A percentile compares a stretch with the other conserved stretches of the same genome.
Evolutionary conservation across 2,113 vertebrate genomes (phyloP).

Genomic region (Pseudorectes ferrugineus): DNA sequence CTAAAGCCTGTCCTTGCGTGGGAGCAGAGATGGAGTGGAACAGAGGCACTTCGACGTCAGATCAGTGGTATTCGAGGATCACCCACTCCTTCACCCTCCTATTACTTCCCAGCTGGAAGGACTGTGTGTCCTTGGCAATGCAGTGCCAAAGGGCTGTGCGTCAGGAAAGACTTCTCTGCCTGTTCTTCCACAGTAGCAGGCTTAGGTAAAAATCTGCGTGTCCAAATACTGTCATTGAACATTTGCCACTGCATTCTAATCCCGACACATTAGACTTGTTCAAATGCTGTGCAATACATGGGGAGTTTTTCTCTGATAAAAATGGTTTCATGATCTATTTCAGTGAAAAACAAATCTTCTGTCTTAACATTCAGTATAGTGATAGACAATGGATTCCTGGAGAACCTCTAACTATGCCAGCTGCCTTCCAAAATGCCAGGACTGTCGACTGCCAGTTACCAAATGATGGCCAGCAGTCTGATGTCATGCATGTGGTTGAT

Average conservation of each 20-base stretch:
- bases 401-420: constrained; percentile 64
- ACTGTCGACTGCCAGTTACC: constrained; percentile 81
- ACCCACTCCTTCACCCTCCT: background rate
- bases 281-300: background rate
- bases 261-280: background rate
- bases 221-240: background rate
- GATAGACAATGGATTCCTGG: constrained; percentile 74
- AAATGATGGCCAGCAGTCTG: constrained; percentile 36
- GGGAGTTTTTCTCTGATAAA: background rate
- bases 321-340: background rate
- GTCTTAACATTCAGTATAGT: constrained; percentile 69
- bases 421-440: constrained; percentile 71
- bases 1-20: background rate
- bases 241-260: background rate
- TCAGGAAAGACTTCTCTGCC: background rate
- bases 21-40: background rate
- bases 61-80: background rate
- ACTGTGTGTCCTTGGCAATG: background rate
- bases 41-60: fast-evolving
- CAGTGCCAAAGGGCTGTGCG: fast-evolving
- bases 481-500: constrained; percentile 22
- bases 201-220: background rate
- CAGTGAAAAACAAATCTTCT: background rate
- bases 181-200: background rate
- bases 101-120: background rate